Evolutionary conservation across 2,797 vertebrate genomes (phyloP).

Genomic region (Chromobotia macracanthus): DNA sequence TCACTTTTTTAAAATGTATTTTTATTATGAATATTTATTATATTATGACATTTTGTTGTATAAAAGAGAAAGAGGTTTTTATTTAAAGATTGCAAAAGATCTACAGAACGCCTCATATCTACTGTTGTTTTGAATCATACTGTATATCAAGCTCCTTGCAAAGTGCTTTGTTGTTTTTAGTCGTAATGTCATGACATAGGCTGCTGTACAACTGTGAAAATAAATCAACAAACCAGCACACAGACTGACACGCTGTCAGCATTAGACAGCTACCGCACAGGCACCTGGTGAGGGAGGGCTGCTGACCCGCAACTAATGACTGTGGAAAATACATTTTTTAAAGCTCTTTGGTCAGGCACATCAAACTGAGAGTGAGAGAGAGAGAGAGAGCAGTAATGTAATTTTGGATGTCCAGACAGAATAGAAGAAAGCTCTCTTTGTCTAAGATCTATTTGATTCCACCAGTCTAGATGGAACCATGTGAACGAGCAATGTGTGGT

Average conservation of each 20-base stretch:
- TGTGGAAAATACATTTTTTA: slow-evolving; percentile 34
- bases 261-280: slow-evolving; percentile 18
- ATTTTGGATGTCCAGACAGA: slow-evolving; percentile 18
- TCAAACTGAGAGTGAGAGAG: slow-evolving; percentile 23
- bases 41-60: background rate
- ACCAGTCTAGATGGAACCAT: slow-evolving; percentile 9
- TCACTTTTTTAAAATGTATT: no score
- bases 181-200: background rate
- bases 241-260: slow-evolving; percentile 26
- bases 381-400: slow-evolving; percentile 29
- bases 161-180: slow-evolving; percentile 10
- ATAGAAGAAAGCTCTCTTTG: slow-evolving; percentile 34
- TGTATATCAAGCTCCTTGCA: background rate
- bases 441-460: slow-evolving; percentile 13
- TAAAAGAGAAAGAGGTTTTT: background rate
- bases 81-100: slow-evolving; percentile 1
- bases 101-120: background rate
- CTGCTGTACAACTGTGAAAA: slow-evolving; percentile 28
- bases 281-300: slow-evolving; percentile 30
- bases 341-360: slow-evolving; percentile 26
- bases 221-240: slow-evolving; percentile 12
- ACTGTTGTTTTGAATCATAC: background rate
- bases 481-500: background rate
- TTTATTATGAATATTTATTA: background rate
- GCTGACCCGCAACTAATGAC: slow-evolving; percentile 29